A percentile compares a stretch with the other conserved stretches of the same genome.
Evolutionary conservation across 2,888 invertebrate genomes (phyloP).

Genomic region (Rhagophthalmus giganteus): DNA sequence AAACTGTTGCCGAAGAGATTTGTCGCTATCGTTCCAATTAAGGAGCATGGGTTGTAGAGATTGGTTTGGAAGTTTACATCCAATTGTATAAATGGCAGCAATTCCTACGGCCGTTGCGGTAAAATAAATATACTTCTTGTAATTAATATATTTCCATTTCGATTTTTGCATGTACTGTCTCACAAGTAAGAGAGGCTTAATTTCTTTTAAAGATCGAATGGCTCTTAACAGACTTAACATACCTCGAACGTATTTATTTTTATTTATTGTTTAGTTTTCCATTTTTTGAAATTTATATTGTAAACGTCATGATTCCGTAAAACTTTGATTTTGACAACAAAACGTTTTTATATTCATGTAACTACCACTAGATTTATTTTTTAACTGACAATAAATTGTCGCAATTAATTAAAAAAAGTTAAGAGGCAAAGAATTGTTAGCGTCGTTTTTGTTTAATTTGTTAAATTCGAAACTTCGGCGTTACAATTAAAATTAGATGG

Average conservation of each 20-base stretch:
- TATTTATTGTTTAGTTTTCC: not conserved
- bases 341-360: no score
- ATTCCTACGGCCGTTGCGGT: not conserved
- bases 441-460: not conserved
- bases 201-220: not conserved
- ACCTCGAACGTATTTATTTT: not conserved
- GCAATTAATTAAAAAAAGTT: not conserved
- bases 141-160: not conserved
- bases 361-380: conserved; percentile 10
- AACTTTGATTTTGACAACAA: conserved; percentile 4
- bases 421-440: not conserved
- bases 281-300: not conserved
- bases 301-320: no score
- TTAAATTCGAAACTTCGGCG: not conserved
- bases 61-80: not conserved
- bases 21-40: not conserved
- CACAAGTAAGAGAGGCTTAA: not conserved
- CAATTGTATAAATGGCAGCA: not conserved
- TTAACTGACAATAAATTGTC: conserved; percentile 10
- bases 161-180: not conserved
- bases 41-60: not conserved
- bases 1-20: conserved; percentile 57
- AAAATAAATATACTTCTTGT: not conserved
- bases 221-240: not conserved
- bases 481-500: not conserved